These are phyloP conservation scores for Motacilla tschutschensis DNA, from an alignment of 2,113 vertebrate genomes.

Conservation along the genomic window DNA sequence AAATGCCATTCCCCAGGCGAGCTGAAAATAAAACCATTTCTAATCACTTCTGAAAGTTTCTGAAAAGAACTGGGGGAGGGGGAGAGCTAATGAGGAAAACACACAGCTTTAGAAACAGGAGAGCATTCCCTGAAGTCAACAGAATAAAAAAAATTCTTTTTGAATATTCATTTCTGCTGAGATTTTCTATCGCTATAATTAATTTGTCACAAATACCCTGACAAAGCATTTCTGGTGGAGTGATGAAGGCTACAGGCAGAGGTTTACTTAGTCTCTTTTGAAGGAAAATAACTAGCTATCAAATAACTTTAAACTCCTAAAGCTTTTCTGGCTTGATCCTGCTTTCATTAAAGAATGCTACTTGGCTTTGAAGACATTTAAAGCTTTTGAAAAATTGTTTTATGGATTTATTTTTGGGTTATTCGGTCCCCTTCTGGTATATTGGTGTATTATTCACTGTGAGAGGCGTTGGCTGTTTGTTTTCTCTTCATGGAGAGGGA, in stretches of 20 bases:
- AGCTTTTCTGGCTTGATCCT: conserved; percentile 26
- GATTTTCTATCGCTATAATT: conserved; percentile 46
- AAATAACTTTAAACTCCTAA: conserved; percentile 38
- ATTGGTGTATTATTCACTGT: background rate
- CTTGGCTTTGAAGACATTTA: conserved; percentile 29
- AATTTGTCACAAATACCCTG: conserved; percentile 59
- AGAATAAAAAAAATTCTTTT: background rate
- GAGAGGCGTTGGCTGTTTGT: background rate
- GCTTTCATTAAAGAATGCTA: conserved; percentile 28
- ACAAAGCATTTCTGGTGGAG: conserved; percentile 44
- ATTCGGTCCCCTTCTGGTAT: background rate
- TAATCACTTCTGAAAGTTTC: conserved; percentile 38
- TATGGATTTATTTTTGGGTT: conserved; percentile 9
- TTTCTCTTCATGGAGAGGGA: background rate
- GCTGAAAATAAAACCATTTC: conserved; percentile 43
- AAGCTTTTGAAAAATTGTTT: conserved; percentile 11
- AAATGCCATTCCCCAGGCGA: conserved; percentile 17
- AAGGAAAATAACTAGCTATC: conserved; percentile 58
- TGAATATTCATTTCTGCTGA: conserved; percentile 14
- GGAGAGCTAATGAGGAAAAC: conserved; percentile 30
- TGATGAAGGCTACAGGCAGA: conserved; percentile 57
- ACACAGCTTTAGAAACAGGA: background rate
- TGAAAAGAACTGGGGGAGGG: conserved; percentile 10
- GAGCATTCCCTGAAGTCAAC: conserved; percentile 26
- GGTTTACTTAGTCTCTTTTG: conserved; percentile 25